A percentile compares a stretch with the other conserved stretches of the same genome.
phyloP scores from a whole-genome alignment of 2,113 vertebrate species.

The Eira barbara region DNA sequence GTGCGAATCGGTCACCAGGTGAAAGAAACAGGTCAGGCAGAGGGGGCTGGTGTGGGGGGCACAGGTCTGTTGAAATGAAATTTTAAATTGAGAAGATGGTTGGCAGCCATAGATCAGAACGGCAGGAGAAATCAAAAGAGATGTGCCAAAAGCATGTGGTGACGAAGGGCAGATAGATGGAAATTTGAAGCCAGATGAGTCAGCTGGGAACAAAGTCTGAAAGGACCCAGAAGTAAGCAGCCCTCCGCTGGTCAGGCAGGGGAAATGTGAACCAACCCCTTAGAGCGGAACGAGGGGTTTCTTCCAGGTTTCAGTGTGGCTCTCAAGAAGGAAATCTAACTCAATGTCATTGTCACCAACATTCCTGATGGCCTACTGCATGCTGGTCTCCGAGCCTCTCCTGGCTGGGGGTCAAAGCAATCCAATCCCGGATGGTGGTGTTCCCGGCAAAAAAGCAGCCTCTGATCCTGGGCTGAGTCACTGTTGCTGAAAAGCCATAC shows the following conservation, averaged over 20 bases:
- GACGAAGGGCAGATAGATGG: neutral
- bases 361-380: neutral
- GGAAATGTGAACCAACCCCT: neutral
- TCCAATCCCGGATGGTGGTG: neutral
- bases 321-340: neutral
- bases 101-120: neutral
- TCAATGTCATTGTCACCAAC: neutral
- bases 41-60: neutral
- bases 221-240: neutral
- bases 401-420: neutral
- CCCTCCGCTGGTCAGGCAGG: accelerated
- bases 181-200: neutral
- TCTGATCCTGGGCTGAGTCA: neutral
- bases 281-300: neutral
- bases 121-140: neutral
- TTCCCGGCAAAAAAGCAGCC: neutral
- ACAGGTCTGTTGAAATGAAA: neutral
- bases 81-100: neutral
- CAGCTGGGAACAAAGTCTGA: neutral
- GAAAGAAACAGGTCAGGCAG: neutral
- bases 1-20: neutral
- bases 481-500: neutral
- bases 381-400: neutral
- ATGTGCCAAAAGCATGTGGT: neutral
- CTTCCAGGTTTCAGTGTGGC: neutral